A percentile compares a stretch with the other conserved stretches of the same genome.
Evolutionary conservation across 2,888 invertebrate species (phyloP).

Genomic region (Drosophila subsilvestris): DNA sequence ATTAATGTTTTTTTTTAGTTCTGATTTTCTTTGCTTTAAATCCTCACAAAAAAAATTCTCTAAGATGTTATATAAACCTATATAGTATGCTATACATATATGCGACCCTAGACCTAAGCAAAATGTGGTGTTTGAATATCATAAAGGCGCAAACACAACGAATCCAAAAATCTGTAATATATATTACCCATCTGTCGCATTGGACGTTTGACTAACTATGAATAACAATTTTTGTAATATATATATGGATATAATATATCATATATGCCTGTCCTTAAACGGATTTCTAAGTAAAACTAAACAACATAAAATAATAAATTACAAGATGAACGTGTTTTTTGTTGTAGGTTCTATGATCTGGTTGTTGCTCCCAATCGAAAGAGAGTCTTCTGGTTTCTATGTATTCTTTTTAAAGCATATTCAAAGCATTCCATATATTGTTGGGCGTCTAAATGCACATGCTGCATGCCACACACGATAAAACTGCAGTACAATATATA

Average conservation of each 20-base stretch:
- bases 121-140: constrained; percentile 33
- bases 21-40: constrained; percentile 11
- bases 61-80: constrained; percentile 28
- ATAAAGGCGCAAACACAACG: constrained; percentile 26
- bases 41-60: constrained; percentile 29
- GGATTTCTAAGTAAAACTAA: constrained; percentile 42
- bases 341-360: constrained; percentile 18
- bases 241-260: constrained; percentile 19
- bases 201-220: constrained; percentile 45
- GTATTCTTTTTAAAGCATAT: constrained; percentile 75
- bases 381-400: constrained; percentile 23
- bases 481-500: constrained; percentile 41
- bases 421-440: constrained; percentile 73
- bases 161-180: constrained; percentile 16
- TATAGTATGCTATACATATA: constrained; percentile 15
- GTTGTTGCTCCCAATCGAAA: constrained; percentile 4
- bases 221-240: constrained; percentile 40
- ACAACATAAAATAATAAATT: constrained; percentile 63
- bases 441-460: constrained; percentile 42
- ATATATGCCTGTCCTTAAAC: constrained; percentile 19
- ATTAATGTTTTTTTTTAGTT: constrained; percentile 44
- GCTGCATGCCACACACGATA: constrained; percentile 49
- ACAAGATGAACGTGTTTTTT: constrained; percentile 47
- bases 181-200: neutral
- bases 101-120: constrained; percentile 28